Evolutionary conservation across 37 sponge, comb jelly and placozoan species (phyloP), one percentile per base, ranked within the genome.

Genomic region (Agelas oroides): DNA sequence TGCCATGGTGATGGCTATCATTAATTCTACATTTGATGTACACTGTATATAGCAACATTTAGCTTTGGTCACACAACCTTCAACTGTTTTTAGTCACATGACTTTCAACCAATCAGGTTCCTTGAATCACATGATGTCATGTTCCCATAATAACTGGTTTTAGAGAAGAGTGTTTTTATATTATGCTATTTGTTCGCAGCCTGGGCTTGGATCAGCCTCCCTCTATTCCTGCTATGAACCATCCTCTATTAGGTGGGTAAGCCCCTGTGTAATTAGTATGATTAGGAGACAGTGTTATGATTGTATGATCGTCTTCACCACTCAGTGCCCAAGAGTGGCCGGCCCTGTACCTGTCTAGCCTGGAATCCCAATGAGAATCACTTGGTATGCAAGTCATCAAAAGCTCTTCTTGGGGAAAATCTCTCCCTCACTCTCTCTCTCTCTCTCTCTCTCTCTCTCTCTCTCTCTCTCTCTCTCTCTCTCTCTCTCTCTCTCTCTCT

Each of bases 361-460:
- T 92, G 92, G 92, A 87, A 84, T 58, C 84, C 84, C 23, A 59
- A 46, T 12, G 84, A 87, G 0, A 53, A 36, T 19, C 59, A 82
- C 35, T 75, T 78, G 84, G 92, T 92, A 59, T 40, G 70, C 55
- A 55, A 30, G 41, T 34, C 1, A 13, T 17, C 11, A 1, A 74
- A 1, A 53, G 58, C 25, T 3, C 20, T 19, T 41, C 8, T 72
- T 18, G 20, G 30, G 32, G 11, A 31, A 57, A 27, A 25, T 14
- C 25, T 34, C 68, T 8, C 68, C 55, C 30, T 58, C 81, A 23
- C 81, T 57, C 69, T 0, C 34, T 38, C 77, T 41, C 60, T 28
- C 31, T 33, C 25, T 23, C 66, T 41, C 30, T 55, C 68, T 46
- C 46, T 8, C 46, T 46, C 46, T 8, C 46, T 46, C 46, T 8